Base-by-base conservation (phyloP, 2,797 vertebrate species). In the Argentina silus region DNA sequence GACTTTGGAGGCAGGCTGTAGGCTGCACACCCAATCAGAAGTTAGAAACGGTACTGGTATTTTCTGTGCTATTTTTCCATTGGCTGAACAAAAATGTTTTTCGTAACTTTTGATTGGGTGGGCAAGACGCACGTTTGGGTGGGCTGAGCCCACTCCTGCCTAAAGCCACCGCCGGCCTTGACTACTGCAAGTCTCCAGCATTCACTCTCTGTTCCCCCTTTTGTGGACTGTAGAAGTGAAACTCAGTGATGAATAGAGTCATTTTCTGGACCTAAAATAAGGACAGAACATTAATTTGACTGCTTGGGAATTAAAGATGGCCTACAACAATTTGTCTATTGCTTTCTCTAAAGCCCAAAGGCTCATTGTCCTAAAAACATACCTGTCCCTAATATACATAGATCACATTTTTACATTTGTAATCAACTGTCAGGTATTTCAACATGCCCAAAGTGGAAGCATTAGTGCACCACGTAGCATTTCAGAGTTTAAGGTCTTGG, bases 311-410 rank as follows among this genome's bases (percentile, higher is more conserved):
- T 90, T 85, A 81, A 74, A 78, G 73, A 77, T 70, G 77, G 87
- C 78, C 85, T 82, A 84, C 80, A 86, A 85, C 86, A 81, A 64
- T 87, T 87, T 86, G 81, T 86, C 87, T 88, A 82, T 79, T 77
- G 87, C 79, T 73, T 69, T 79, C 81, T 78, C 83, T 62, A 83
- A 88, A 78, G 85, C 86, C 87, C 83, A 62, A 83, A 87, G 87
- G 77, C 81, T 86, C 85, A 78, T 90, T 88, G 86, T 89, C 85
- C 88, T 87, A 88, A 90, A 77, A 48, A 77, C 85, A 87, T 76
- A 87, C 77, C 74, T 62, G 60, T 6, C 15, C n/a, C 0, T 84
- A 87, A 86, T 67, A 75, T 48, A 66, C 27, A 60, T 60, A 59
- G 69, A 21, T 75, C 70, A 88, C 78, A 81, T 78, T 75, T 81